Evolutionary conservation across 2,113 vertebrate genomes (phyloP).

Genomic region (Athene cunicularia): DNA sequence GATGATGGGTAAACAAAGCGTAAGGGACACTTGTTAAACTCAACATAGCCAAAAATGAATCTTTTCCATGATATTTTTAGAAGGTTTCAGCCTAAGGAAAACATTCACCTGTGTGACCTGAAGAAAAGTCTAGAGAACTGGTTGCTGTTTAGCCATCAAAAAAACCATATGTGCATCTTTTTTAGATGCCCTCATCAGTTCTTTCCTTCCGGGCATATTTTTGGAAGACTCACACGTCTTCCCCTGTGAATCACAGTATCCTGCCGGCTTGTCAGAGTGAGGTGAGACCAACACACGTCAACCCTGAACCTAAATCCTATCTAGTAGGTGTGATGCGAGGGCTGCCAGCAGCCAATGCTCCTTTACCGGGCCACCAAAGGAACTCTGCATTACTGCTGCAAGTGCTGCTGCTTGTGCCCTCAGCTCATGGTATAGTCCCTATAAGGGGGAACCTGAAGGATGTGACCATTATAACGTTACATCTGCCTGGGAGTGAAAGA

Average conservation of each 20-base stretch:
- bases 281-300: neutral
- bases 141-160: constrained; percentile 55
- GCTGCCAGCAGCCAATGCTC: neutral
- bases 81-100: constrained; percentile 41
- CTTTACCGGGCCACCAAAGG: neutral
- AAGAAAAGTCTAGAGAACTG: constrained; percentile 25
- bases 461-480: accelerated
- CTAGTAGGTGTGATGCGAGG: neutral
- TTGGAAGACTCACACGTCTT: neutral
- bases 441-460: neutral
- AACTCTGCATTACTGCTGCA: neutral
- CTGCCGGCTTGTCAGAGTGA: constrained; percentile 40
- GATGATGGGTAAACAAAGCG: constrained; percentile 49
- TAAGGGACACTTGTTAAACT: constrained; percentile 19
- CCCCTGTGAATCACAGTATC: constrained; percentile 43
- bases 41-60: neutral
- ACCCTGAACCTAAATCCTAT: neutral
- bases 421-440: neutral
- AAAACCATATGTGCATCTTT: constrained; percentile 26
- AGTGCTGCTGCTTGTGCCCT: neutral
- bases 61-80: constrained; percentile 30
- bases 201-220: constrained; percentile 53
- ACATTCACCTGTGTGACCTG: constrained; percentile 54
- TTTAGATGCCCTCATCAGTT: constrained; percentile 43
- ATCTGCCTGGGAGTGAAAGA: neutral